phyloP scores from a whole-genome alignment of 2,113 vertebrate species.

The Sapayoa aenigma region DNA sequence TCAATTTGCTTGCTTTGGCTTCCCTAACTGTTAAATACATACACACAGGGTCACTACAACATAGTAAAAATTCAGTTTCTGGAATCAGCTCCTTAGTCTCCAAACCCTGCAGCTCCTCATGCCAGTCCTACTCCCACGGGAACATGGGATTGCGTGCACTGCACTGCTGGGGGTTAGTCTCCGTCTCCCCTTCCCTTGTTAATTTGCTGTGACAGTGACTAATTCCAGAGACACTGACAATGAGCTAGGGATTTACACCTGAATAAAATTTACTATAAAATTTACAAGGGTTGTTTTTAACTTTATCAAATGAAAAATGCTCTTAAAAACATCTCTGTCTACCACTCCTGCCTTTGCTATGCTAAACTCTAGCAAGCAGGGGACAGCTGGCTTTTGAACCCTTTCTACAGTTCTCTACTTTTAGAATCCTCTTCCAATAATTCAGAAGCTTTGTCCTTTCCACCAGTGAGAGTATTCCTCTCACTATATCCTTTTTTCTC shows the following conservation, averaged over 20 bases:
- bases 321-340: neutral
- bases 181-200: slow-evolving; percentile 9
- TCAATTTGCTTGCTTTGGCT: slow-evolving; percentile 75
- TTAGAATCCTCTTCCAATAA: neutral
- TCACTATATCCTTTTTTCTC: neutral
- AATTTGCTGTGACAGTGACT: slow-evolving; percentile 2
- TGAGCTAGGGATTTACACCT: neutral
- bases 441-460: neutral
- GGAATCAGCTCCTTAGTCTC: neutral
- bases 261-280: neutral
- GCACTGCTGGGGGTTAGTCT: neutral
- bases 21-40: slow-evolving; percentile 49
- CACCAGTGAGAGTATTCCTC: neutral
- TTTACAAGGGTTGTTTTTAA: slow-evolving; percentile 13
- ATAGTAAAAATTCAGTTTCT: slow-evolving; percentile 59
- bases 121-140: neutral
- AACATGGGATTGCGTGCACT: neutral
- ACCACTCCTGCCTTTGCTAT: neutral
- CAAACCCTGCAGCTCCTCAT: neutral
- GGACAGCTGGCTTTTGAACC: neutral
- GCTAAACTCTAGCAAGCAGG: neutral
- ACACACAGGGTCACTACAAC: slow-evolving; percentile 20
- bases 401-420: neutral
- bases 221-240: slow-evolving; percentile 12
- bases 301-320: neutral